Percentiles rank a stretch among this genome's conserved stretches.
These are phyloP conservation scores for Bombyx huttoni DNA, from an alignment of 2,888 invertebrate genomes.

Conservation along the genomic window DNA sequence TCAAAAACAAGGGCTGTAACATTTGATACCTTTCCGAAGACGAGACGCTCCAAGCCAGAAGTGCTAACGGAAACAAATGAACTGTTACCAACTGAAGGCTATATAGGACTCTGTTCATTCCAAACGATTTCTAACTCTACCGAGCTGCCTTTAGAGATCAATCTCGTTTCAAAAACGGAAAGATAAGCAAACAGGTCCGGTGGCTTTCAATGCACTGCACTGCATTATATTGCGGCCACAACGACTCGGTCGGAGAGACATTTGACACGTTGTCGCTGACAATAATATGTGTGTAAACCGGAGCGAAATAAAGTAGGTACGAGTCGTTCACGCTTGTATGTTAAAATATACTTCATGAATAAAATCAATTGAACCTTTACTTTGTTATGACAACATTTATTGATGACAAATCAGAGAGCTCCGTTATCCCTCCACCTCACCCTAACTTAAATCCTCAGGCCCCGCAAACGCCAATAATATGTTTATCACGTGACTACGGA, in stretches of 20 bases:
- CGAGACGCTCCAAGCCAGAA: slow-evolving; percentile 34
- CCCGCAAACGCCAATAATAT: slow-evolving; percentile 51
- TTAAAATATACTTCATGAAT: no score
- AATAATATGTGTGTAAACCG: slow-evolving; percentile 47
- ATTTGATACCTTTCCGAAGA: slow-evolving; percentile 54
- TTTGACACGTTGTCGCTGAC: slow-evolving; percentile 59
- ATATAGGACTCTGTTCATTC: slow-evolving; percentile 24
- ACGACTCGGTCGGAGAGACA: slow-evolving; percentile 53
- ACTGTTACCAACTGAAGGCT: slow-evolving; percentile 51
- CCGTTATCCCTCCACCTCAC: slow-evolving; percentile 13
- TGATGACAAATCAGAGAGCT: slow-evolving; percentile 7
- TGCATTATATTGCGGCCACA: slow-evolving; percentile 61
- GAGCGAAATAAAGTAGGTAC: slow-evolving; percentile 25
- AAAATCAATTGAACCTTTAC: no score
- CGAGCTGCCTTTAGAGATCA: slow-evolving; percentile 14
- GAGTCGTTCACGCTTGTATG: no score
- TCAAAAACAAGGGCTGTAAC: slow-evolving; percentile 49
- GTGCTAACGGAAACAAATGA: slow-evolving; percentile 66
- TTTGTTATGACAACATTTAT: no score
- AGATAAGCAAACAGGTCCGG: slow-evolving; percentile 52
- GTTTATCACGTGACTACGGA: slow-evolving; percentile 56
- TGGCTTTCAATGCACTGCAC: slow-evolving; percentile 48
- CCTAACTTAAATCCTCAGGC: slow-evolving; percentile 10
- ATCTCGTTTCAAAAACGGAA: slow-evolving; percentile 23
- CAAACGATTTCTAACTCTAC: slow-evolving; percentile 20